These are phyloP conservation scores for Meandrina meandrites DNA, from an alignment of 92 coral and sea anemone genomes.

Conservation along the genomic window DNA sequence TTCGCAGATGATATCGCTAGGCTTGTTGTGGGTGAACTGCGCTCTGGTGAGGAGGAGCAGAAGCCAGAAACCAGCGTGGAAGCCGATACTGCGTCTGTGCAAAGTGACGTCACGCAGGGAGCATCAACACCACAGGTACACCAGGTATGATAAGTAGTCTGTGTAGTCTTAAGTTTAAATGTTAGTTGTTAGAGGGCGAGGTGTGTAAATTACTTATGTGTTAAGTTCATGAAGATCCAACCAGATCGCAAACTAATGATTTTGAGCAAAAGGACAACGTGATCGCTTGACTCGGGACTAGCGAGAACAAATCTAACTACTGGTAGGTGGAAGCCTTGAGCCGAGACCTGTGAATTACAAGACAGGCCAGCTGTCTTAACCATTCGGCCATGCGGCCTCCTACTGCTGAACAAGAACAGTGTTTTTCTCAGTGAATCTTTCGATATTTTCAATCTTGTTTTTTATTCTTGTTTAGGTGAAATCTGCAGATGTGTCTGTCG, in stretches of 20 bases:
- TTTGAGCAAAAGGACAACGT: too few relatives aligned
- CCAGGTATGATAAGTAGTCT: slow-evolving; percentile 16
- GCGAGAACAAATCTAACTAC: neutral
- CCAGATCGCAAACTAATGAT: too few relatives aligned
- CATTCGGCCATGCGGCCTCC: neutral
- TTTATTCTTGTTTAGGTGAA: neutral
- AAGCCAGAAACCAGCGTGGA: slow-evolving; percentile 14
- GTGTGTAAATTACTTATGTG: too few relatives aligned
- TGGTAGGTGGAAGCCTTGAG: too few relatives aligned
- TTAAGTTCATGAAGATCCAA: too few relatives aligned
- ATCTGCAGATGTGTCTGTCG: neutral
- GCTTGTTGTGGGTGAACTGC: slow-evolving; percentile 70
- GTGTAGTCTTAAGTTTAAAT: neutral
- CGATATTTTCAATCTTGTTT: neutral
- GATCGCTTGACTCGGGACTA: too few relatives aligned
- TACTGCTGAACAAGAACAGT: neutral
- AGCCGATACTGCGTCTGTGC: slow-evolving; percentile 17
- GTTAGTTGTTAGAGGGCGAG: neutral
- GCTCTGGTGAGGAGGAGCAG: slow-evolving; percentile 22
- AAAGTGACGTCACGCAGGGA: slow-evolving; percentile 11
- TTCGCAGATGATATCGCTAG: slow-evolving; percentile 78
- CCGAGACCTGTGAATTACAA: neutral
- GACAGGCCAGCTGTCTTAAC: neutral
- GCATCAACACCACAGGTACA: neutral
- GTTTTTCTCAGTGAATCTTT: neutral